Evolutionary conservation across 92 coral and sea anemone genomes (phyloP).

Genomic region (Desmophyllum pertusum): DNA sequence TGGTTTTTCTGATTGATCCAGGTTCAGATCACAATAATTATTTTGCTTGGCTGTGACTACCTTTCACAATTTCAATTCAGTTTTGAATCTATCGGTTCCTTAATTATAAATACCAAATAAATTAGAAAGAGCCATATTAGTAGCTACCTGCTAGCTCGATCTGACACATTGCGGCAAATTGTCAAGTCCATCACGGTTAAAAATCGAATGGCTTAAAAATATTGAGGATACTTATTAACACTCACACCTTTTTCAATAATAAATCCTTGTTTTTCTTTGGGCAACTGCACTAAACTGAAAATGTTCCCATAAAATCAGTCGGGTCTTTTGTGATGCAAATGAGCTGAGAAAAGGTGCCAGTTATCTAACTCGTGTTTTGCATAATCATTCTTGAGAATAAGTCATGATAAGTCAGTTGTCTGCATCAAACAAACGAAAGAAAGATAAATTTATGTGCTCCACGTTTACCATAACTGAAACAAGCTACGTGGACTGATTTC

Average conservation of each 20-base stretch:
- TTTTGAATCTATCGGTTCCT: neutral
- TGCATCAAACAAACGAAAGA: neutral
- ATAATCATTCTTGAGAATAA: neutral
- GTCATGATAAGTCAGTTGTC: neutral
- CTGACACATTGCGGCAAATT: neutral
- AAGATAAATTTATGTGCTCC: neutral
- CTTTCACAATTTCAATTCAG: neutral
- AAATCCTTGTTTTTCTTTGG: neutral
- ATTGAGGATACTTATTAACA: neutral
- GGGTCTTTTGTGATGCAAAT: conserved; percentile 22
- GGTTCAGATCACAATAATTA: neutral
- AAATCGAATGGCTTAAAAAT: neutral
- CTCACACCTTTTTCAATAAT: neutral
- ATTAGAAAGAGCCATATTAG: neutral
- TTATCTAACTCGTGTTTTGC: neutral
- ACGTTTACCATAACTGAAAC: neutral
- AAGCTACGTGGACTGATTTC: neutral
- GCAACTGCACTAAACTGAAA: neutral
- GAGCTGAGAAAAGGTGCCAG: neutral
- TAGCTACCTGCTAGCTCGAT: no score
- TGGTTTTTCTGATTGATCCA: neutral
- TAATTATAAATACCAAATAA: neutral
- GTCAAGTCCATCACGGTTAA: neutral
- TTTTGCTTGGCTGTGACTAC: neutral
- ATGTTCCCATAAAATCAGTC: neutral